These are phyloP conservation scores for Megathymus violae DNA, from an alignment of 1,140 invertebrate species.

Conservation along the genomic window DNA sequence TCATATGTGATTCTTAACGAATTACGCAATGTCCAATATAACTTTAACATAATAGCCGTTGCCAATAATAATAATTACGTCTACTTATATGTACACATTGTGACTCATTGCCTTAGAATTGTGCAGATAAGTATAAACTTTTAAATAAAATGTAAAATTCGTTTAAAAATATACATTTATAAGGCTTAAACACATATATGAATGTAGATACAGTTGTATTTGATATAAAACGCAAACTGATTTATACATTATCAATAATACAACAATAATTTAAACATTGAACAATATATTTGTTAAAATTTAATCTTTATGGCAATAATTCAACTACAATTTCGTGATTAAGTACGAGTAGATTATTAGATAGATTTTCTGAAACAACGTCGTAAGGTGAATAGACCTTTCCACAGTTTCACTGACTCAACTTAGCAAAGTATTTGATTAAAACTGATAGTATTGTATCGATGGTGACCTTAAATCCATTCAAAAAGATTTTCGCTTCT, in stretches of 20 bases:
- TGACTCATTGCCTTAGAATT: conserved; percentile 21
- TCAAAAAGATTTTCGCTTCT: background rate
- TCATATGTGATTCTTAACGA: conserved; percentile 52
- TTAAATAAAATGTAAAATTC: too few relatives aligned
- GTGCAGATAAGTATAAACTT: conserved; percentile 10
- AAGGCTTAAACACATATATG: too few relatives aligned
- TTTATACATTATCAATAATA: too few relatives aligned
- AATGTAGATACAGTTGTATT: too few relatives aligned
- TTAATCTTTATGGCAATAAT: background rate
- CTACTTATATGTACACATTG: conserved; percentile 16
- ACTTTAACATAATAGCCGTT: conserved; percentile 53
- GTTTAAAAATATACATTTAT: too few relatives aligned
- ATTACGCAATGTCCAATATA: conserved; percentile 72
- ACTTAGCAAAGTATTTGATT: too few relatives aligned
- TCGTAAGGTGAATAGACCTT: too few relatives aligned
- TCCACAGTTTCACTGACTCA: too few relatives aligned
- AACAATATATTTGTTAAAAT: background rate
- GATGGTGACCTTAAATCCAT: background rate
- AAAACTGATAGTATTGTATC: too few relatives aligned
- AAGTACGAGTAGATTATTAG: background rate
- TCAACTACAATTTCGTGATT: too few relatives aligned
- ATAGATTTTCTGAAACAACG: too few relatives aligned
- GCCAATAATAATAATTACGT: conserved; percentile 32
- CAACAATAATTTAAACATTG: background rate
- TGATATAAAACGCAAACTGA: too few relatives aligned